Conservation (phyloP, 2,888 invertebrate species). For the Tipula helvola region DNA sequence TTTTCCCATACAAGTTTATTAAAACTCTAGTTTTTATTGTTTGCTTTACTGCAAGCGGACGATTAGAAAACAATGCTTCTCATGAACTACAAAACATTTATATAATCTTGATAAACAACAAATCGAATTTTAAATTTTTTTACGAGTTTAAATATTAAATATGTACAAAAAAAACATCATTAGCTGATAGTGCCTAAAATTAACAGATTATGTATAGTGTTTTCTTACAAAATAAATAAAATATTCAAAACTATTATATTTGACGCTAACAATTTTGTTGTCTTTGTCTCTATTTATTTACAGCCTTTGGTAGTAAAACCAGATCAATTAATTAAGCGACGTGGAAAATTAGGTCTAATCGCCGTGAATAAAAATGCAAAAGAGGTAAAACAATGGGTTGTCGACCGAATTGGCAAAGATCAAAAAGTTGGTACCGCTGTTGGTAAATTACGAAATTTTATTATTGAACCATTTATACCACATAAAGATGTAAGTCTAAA, state of each 20-base stretch:
- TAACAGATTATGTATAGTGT: background rate
- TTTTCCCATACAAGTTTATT: background rate
- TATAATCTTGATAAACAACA: background rate
- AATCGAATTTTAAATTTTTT: background rate
- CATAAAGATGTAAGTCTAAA: conserved; percentile 61
- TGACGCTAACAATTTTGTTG: background rate
- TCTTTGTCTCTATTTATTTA: conserved; percentile 16
- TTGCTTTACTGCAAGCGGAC: background rate
- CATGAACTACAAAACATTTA: background rate
- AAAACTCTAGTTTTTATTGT: background rate
- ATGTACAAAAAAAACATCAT: too few relatives aligned
- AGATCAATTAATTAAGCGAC: conserved; percentile 95
- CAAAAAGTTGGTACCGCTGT: conserved; percentile 76
- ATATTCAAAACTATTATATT: background rate
- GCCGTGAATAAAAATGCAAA: conserved; percentile 79
- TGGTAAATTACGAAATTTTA: conserved; percentile 85
- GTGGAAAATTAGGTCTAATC: conserved; percentile 94
- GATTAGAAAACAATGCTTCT: background rate
- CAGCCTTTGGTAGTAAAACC: conserved; percentile 95
- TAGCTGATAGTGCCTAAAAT: background rate
- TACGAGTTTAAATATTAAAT: background rate
- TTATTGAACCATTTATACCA: conserved; percentile 92
- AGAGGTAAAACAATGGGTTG: conserved; percentile 76
- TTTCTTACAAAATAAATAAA: background rate
- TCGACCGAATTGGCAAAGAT: conserved; percentile 69